Evolutionary conservation across 2,888 invertebrate genomes (phyloP), one percentile per base, ranked within the genome.

Genomic region (Drosophila nr. fundita): DNA sequence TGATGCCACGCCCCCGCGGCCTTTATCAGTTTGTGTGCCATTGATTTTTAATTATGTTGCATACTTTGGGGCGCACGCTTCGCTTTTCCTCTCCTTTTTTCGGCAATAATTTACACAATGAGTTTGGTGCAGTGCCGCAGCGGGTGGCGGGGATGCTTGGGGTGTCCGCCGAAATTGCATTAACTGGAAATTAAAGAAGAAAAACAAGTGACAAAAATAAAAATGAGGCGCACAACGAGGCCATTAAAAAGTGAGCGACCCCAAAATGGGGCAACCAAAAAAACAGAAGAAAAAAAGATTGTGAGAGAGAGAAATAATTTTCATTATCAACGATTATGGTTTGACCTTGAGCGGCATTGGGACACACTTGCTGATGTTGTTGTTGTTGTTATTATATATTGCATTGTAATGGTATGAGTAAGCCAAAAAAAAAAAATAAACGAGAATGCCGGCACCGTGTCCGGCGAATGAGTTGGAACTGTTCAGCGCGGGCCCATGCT

Each of bases 31-130:
- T 89, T 87, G 82, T 91, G 71, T 91, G 91, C 83, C 92, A 91
- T 91, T 91, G 91, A 92, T 91, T 91, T 91, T 91, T 90, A 92
- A 92, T 91, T 91, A 91, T 90, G 83, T 80, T 90, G 87, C 90
- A 81, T 87, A 80, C 85, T 87, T 90, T 89, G 71, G 74, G 82
- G 76, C 76, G 66, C 70, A 15, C 10, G n/a, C 29, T 68, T 76
- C 78, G 15, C 73, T 55, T 66, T 72, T 66, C 62, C 63, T 32
- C 48, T 68, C 63, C 50, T 66, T 76, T 82, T 83, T 84, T 87
- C 62, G 84, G 80, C 87, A 82, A 90, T 90, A 83, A 87, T 87
- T 85, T 85, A 82, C 74, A 84, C 83, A 84, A 78, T 82, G 84
- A 78, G 75, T 45, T 24, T 24, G 15, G 45, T 4, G 45, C 24